These are phyloP conservation scores for Dromaius novaehollandiae DNA, from an alignment of 2,113 vertebrate species.

Conservation along the genomic window DNA sequence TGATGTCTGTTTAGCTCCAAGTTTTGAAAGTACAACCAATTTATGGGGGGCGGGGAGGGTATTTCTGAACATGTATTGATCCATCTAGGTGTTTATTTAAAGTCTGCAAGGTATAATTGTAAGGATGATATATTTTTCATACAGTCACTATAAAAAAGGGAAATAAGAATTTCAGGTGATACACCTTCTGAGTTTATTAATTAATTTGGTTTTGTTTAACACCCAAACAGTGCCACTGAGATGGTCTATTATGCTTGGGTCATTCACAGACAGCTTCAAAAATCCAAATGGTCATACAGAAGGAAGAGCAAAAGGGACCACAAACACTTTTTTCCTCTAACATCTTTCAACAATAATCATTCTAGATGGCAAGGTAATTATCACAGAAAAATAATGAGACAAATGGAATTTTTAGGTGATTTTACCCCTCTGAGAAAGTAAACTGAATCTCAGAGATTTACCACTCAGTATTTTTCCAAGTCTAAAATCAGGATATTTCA, in stretches of 20 bases:
- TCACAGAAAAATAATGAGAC: neutral
- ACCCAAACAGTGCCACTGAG: neutral
- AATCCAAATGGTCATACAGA: neutral
- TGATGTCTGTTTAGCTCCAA: neutral
- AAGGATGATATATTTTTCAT: neutral
- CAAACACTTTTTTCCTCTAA: neutral
- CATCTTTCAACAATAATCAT: neutral
- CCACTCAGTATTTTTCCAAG: neutral
- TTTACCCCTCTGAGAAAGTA: neutral
- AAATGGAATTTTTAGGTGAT: neutral
- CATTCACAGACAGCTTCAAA: neutral
- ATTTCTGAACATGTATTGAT: neutral
- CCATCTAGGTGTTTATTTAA: neutral
- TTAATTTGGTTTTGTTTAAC: neutral
- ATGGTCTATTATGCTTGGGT: neutral
- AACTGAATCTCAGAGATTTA: neutral
- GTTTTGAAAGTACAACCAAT: neutral
- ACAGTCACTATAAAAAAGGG: neutral
- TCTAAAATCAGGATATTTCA: neutral
- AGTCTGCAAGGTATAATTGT: neutral
- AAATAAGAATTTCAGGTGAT: neutral
- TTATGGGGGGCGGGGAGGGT: no score
- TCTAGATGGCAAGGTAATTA: neutral
- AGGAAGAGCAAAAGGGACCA: neutral
- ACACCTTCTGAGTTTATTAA: neutral